These are phyloP conservation scores for Apostichopus californicus DNA, from an alignment of 35 echinoderm and acorn worm genomes.

Conservation along the genomic window DNA sequence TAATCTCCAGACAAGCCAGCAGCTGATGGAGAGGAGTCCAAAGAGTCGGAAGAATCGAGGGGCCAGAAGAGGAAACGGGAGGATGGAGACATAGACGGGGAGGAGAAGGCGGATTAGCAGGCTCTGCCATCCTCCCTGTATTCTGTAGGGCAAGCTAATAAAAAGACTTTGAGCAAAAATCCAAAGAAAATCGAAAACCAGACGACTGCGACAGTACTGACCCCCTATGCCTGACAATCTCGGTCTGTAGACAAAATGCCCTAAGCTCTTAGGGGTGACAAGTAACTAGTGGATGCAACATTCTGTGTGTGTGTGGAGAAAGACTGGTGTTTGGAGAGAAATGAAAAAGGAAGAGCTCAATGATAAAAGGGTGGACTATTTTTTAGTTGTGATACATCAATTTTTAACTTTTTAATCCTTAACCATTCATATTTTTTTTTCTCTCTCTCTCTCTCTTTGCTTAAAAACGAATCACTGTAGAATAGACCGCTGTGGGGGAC, in stretches of 20 bases:
- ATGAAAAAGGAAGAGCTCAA: not conserved
- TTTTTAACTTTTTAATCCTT: conserved; percentile 6
- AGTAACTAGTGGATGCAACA: not conserved
- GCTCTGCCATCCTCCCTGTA: not conserved
- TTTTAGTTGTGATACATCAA: not conserved
- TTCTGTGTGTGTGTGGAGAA: not conserved
- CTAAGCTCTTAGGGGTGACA: not conserved
- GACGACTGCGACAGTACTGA: conserved; percentile 32
- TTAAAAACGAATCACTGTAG: not conserved
- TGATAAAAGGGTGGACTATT: not conserved
- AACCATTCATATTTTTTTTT: conserved; percentile 1
- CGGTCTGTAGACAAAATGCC: not conserved
- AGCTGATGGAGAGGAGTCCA: conserved; percentile 32
- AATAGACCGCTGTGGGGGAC: not conserved
- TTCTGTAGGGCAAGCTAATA: not conserved
- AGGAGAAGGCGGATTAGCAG: conserved; percentile 51
- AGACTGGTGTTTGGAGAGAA: not conserved
- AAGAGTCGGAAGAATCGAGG: conserved; percentile 48
- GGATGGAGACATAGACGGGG: conserved; percentile 65
- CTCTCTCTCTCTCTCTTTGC: not conserved
- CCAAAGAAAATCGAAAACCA: not conserved
- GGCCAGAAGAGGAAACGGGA: conserved; percentile 90
- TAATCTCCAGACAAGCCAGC: conserved; percentile 2
- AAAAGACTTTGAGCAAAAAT: conserved; percentile 33
- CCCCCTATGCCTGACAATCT: not conserved